Evolutionary conservation across 37 sponge, comb jelly and placozoan genomes (phyloP).

Genomic region (Ianthella basta): DNA sequence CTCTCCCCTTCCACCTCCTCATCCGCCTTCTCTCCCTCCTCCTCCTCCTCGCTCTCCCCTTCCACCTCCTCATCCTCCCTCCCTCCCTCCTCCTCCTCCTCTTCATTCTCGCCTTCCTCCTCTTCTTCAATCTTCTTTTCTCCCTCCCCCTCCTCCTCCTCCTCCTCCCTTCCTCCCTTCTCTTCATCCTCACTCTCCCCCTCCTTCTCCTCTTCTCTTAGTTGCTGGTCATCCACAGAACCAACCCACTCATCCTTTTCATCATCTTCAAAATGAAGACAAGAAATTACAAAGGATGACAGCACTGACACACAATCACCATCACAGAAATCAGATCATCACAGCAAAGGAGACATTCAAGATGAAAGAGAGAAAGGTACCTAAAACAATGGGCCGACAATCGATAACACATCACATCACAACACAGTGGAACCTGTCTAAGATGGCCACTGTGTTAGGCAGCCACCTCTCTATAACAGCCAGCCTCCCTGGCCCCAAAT

Average conservation of each 20-base stretch:
- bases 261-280: neutral
- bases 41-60: constrained; percentile 4
- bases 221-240: neutral
- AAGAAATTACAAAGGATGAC: neutral
- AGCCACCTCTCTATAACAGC: no score
- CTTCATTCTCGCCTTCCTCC: constrained; percentile 18
- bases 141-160: neutral
- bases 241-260: neutral
- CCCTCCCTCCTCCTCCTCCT: neutral
- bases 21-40: constrained; percentile 24
- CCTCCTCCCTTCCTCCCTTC: neutral
- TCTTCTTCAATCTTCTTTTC: constrained; percentile 1
- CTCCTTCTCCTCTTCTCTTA: neutral
- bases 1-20: neutral
- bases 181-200: neutral
- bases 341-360: neutral
- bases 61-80: neutral
- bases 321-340: neutral
- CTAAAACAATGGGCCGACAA: no score
- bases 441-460: no score
- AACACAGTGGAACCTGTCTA: no score
- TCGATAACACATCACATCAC: no score
- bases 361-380: no score
- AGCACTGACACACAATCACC: neutral
- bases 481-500: no score